Base-by-base conservation (phyloP, 2,797 vertebrate species). In the Remorina albescens region DNA sequence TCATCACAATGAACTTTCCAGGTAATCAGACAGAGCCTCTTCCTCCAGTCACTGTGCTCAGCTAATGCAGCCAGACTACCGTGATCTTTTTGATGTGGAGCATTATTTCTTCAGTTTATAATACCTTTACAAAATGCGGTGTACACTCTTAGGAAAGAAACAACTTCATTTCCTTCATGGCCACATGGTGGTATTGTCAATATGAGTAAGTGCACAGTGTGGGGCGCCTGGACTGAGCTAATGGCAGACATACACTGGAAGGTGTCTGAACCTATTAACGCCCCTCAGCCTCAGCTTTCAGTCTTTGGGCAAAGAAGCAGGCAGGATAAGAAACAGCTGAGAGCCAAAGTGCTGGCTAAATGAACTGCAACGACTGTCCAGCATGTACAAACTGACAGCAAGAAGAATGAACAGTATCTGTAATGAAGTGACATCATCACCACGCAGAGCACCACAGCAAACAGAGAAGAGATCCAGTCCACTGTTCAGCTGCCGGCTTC, bases 291-390 rank as follows among this genome's bases (percentile, higher is more conserved):
- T 74, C 49, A 15, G 3, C 8, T 28, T 16, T 59, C 19, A 12
- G 26, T 41, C 34, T 15, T 16, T 21, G n/a, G 50, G 23, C 49
- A 41, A 56, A 67, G 19, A 23, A 39, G 34, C 34, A 49, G 15
- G 4, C 2, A 32, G 57, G n/a, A 49, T 39, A 55, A 36, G 15
- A 36, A 47, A 39, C 56, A 53, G 56, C 30, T 67, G 49, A 61
- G 30, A 41, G 15, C 19, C n/a, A 25, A 34, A 11, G 57, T 62
- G 50, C 64, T 60, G 63, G 54, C 71, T 28, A 65, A 73, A 59
- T 26, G 11, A 34, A 59, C 21, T 59, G 12, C 41, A 30, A 44
- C 37, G 44, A 57, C 64, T 25, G 49, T 37, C 23, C 13, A 55
- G 23, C 13, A 4, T 26, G 57, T 19, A 32, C 8, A 37, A 53